A percentile compares a stretch with the other conserved stretches of the same genome.
phyloP scores from a whole-genome alignment of 2,113 vertebrate species.

The Phycodurus eques region DNA sequence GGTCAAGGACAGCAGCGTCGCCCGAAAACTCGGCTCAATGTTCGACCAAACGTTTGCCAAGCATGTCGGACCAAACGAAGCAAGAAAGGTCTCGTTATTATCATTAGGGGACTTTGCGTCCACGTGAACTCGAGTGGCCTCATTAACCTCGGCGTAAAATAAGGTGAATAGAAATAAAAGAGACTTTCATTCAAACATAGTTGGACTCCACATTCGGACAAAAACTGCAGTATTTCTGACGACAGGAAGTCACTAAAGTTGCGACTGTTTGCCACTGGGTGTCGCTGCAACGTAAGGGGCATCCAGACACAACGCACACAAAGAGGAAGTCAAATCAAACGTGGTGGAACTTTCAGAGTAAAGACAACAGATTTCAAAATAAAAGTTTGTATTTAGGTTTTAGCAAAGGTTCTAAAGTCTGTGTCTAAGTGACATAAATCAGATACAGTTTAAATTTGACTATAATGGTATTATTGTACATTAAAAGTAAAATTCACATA shows the following conservation, averaged over 20 bases:
- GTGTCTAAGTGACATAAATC: background rate
- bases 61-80: slow-evolving; percentile 29
- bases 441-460: background rate
- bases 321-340: background rate
- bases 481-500: background rate
- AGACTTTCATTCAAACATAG: background rate
- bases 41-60: slow-evolving; percentile 44
- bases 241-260: background rate
- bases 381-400: background rate
- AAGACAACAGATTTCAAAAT: background rate
- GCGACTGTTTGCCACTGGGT: background rate
- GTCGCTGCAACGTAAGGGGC: background rate
- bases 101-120: slow-evolving; percentile 19
- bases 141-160: background rate
- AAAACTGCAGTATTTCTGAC: background rate
- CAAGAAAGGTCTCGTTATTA: background rate
- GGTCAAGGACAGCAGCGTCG: slow-evolving; percentile 22
- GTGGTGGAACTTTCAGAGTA: background rate
- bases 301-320: background rate
- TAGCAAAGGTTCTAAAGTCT: background rate
- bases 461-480: background rate
- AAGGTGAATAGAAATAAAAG: background rate
- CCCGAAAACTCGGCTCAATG: slow-evolving; percentile 27
- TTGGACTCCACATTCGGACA: background rate
- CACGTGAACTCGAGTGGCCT: background rate